Evolutionary conservation across 2,797 vertebrate genomes (phyloP).

Genomic region (Pipistrellus pipistrellus): DNA sequence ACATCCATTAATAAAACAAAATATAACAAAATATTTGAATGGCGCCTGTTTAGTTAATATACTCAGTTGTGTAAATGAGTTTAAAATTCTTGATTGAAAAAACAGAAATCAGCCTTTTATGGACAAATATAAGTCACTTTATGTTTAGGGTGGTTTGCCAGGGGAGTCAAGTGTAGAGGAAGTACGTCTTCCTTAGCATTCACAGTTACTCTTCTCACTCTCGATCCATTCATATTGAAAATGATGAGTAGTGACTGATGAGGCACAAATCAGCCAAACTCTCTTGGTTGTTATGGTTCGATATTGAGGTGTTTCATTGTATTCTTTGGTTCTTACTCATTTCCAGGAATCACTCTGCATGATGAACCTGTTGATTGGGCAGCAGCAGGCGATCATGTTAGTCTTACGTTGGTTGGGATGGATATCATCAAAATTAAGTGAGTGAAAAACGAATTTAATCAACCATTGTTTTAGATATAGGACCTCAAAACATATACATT

Average conservation of each 20-base stretch:
- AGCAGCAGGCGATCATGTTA: slow-evolving; percentile 97
- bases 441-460: slow-evolving; percentile 87
- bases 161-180: slow-evolving; percentile 78
- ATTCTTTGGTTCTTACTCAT: slow-evolving; percentile 91
- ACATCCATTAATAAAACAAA: background rate
- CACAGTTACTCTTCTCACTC: slow-evolving; percentile 87
- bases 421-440: slow-evolving; percentile 99
- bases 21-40: background rate
- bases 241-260: slow-evolving; percentile 89
- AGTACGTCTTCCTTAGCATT: slow-evolving; percentile 82
- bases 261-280: slow-evolving; percentile 84
- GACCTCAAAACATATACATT: slow-evolving; percentile 67
- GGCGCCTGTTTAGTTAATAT: background rate
- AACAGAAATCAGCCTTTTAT: slow-evolving; percentile 50
- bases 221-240: slow-evolving; percentile 90
- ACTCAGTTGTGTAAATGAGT: slow-evolving; percentile 3
- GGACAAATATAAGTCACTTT: slow-evolving; percentile 30
- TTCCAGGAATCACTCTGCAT: slow-evolving; percentile 96
- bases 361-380: slow-evolving; percentile 98
- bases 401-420: slow-evolving; percentile 98
- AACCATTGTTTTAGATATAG: slow-evolving; percentile 84
- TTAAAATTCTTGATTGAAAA: slow-evolving; percentile 57
- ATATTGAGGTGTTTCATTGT: slow-evolving; percentile 88
- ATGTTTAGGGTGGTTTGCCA: slow-evolving; percentile 80
- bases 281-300: slow-evolving; percentile 87